These are phyloP conservation scores for Cirrhinus molitorella DNA, from an alignment of 2,797 vertebrate species.

Conservation along the genomic window DNA sequence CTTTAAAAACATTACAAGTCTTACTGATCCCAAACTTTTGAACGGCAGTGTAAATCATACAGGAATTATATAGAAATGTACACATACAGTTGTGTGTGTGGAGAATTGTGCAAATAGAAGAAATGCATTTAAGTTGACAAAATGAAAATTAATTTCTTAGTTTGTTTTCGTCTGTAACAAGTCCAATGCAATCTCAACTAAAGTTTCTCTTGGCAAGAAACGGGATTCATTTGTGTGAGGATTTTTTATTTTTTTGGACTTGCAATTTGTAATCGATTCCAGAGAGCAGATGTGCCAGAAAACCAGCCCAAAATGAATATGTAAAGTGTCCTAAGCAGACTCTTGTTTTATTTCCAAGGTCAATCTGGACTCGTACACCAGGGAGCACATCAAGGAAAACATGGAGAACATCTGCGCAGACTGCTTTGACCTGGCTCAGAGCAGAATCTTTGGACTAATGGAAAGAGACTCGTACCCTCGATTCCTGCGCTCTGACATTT, in stretches of 20 bases:
- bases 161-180: not conserved
- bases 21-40: too few relatives aligned
- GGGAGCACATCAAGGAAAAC: conserved; percentile 88
- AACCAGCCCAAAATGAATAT: conserved; percentile 1
- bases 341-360: conserved; percentile 77
- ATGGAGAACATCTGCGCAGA: conserved; percentile 81
- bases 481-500: conserved; percentile 93
- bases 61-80: not conserved
- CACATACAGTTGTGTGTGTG: not conserved
- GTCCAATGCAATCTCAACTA: not conserved
- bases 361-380: conserved; percentile 91
- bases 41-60: not conserved
- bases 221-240: not conserved
- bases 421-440: conserved; percentile 91
- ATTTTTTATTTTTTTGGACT: not conserved
- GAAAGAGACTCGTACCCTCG: conserved; percentile 94
- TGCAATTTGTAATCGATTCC: not conserved
- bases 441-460: conserved; percentile 92
- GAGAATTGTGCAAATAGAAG: not conserved
- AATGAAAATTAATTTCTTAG: not conserved
- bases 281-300: not conserved
- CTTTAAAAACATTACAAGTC: too few relatives aligned
- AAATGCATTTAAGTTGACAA: not conserved
- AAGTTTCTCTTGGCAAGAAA: conserved; percentile 1
- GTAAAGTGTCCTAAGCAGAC: not conserved